Conservation (phyloP, 2,888 invertebrate genomes). For the Drosophila monieri region DNA sequence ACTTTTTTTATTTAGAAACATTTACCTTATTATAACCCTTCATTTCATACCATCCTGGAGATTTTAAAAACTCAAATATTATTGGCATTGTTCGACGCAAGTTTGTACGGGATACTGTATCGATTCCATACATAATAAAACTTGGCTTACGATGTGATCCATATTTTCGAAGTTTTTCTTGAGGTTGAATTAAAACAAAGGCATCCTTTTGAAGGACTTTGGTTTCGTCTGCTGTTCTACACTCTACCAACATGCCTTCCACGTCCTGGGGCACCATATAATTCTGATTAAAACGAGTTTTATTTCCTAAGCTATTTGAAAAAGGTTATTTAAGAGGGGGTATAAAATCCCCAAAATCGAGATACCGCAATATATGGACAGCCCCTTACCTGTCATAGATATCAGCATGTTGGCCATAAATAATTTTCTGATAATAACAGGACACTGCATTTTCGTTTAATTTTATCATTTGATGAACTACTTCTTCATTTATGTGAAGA, state of each 20-base stretch:
- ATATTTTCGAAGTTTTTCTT: constrained; percentile 28
- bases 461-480: constrained; percentile 48
- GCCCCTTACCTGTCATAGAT: constrained; percentile 55
- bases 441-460: constrained; percentile 41
- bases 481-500: constrained; percentile 48
- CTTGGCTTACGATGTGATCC: constrained; percentile 83
- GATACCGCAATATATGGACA: no score
- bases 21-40: constrained; percentile 88
- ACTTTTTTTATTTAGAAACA: not conserved
- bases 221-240: constrained; percentile 81
- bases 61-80: constrained; percentile 87
- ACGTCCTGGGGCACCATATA: constrained; percentile 66
- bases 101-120: constrained; percentile 92
- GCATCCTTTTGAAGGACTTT: constrained; percentile 81
- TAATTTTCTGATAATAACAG: constrained; percentile 78
- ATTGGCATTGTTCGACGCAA: constrained; percentile 89
- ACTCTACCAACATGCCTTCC: constrained; percentile 67
- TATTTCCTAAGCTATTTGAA: constrained; percentile 54
- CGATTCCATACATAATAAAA: constrained; percentile 91
- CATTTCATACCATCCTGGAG: constrained; percentile 88
- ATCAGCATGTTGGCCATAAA: constrained; percentile 41
- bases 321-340: no score
- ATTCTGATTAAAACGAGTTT: constrained; percentile 56
- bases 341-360: no score
- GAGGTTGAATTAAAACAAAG: constrained; percentile 85